These are phyloP conservation scores for Sclerurus mexicanus DNA, from an alignment of 2,113 vertebrate species.

Conservation along the genomic window DNA sequence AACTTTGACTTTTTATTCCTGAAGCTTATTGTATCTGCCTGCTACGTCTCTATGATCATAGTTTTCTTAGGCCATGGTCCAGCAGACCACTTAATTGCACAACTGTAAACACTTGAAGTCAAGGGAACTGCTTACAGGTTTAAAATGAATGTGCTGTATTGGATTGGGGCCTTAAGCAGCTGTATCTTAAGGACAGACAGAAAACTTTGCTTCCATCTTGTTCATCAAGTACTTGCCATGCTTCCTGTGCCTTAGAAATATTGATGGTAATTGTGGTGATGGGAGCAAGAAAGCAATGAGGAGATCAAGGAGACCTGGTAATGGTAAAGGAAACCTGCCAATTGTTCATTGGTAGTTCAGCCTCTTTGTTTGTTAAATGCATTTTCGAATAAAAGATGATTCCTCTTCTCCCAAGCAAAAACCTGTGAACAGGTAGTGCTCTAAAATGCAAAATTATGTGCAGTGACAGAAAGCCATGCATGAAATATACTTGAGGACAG, in stretches of 20 bases:
- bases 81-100: not conserved
- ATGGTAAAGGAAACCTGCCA: not conserved
- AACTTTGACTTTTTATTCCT: not conserved
- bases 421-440: slow-evolving; percentile 31
- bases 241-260: not conserved
- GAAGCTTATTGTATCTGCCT: not conserved
- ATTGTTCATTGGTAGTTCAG: slow-evolving; percentile 33
- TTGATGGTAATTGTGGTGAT: not conserved
- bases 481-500: not conserved
- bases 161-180: not conserved
- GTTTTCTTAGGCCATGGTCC: not conserved
- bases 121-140: not conserved
- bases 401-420: slow-evolving; percentile 6
- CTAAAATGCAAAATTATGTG: slow-evolving; percentile 52
- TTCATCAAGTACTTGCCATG: not conserved
- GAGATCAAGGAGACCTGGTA: not conserved
- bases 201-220: not conserved
- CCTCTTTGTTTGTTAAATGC: slow-evolving; percentile 48
- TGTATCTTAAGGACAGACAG: not conserved
- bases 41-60: not conserved
- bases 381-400: slow-evolving; percentile 55
- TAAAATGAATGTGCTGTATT: not conserved
- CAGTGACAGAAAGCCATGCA: not conserved
- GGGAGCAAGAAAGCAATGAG: not conserved
- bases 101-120: not conserved